phyloP scores from a whole-genome alignment of 2,888 invertebrate species.

The Steinernema carpocapsae region DNA sequence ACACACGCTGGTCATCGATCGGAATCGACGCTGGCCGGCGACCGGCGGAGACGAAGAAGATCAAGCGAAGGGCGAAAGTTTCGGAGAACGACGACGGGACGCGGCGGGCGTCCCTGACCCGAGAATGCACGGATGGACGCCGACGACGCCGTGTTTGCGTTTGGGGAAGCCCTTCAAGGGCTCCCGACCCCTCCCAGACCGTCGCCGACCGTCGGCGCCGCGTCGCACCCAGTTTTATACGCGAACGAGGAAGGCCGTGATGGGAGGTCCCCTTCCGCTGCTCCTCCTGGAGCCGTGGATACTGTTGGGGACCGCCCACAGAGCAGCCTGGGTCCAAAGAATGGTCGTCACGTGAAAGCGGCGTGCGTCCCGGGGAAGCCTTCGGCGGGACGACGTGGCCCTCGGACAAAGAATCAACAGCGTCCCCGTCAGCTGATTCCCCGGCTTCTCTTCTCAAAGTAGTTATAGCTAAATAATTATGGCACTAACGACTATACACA shows the following conservation, averaged over 20 bases:
- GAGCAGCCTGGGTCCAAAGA: constrained; percentile 19
- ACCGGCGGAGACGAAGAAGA: not conserved
- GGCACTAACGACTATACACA: too few species aligned
- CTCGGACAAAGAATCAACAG: not conserved
- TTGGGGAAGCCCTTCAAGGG: constrained; percentile 16
- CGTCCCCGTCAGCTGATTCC: constrained; percentile 7
- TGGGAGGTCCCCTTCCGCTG: constrained; percentile 15
- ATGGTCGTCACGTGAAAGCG: constrained; percentile 13
- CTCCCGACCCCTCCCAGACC: constrained; percentile 2
- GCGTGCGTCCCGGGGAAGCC: constrained; percentile 19
- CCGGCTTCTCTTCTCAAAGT: not conserved
- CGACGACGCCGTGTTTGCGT: constrained; percentile 3
- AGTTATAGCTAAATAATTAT: too few species aligned
- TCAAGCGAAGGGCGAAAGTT: not conserved
- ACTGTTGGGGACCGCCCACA: constrained; percentile 17
- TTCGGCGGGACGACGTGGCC: not conserved
- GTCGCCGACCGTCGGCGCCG: not conserved
- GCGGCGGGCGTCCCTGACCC: constrained; percentile 16
- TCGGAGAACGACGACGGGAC: not conserved
- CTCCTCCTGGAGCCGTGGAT: not conserved
- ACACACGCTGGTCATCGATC: not conserved
- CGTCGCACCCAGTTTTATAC: constrained; percentile 28
- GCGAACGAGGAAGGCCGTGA: constrained; percentile 8
- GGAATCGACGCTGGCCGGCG: not conserved
- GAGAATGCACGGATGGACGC: constrained; percentile 5